A percentile compares a stretch with the other conserved stretches of the same genome.
Evolutionary conservation across 2,888 invertebrate genomes (phyloP).

Genomic region (Nymphalis urticae): DNA sequence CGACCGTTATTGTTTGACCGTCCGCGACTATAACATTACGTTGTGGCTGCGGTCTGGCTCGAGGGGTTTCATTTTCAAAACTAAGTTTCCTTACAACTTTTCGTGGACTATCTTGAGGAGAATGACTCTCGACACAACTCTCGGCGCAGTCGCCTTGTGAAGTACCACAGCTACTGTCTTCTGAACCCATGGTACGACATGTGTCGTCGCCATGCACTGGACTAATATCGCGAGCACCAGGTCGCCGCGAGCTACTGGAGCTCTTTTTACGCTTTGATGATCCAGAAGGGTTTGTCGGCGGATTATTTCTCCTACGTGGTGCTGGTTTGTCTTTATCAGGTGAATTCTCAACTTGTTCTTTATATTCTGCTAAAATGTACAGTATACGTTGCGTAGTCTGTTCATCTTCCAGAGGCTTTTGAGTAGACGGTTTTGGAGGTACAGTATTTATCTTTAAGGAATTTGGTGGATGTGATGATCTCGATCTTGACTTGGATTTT

Average conservation of each 20-base stretch:
- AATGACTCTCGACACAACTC: constrained; percentile 76
- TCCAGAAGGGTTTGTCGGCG: constrained; percentile 86
- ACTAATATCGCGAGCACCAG: constrained; percentile 80
- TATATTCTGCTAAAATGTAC: constrained; percentile 89
- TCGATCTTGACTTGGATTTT: constrained; percentile 79
- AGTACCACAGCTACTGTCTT: constrained; percentile 88
- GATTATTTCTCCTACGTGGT: constrained; percentile 87
- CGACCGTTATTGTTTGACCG: constrained; percentile 84
- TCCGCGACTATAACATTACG: constrained; percentile 83
- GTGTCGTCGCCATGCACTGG: constrained; percentile 85
- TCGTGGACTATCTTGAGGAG: constrained; percentile 80
- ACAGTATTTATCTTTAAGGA: constrained; percentile 84
- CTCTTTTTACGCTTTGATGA: constrained; percentile 87
- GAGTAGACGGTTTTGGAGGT: constrained; percentile 79
- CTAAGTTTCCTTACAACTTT: constrained; percentile 72
- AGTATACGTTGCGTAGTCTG: constrained; percentile 90
- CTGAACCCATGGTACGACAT: constrained; percentile 86
- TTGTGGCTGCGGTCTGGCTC: constrained; percentile 62
- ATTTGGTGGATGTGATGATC: constrained; percentile 79
- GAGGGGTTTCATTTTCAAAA: constrained; percentile 74
- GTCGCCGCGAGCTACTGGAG: constrained; percentile 82
- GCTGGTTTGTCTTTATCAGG: constrained; percentile 92
- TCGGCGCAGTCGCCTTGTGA: constrained; percentile 79
- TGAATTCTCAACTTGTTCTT: constrained; percentile 89
- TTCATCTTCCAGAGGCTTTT: constrained; percentile 90